Percentiles rank a stretch among this genome's conserved stretches.
Evolutionary conservation across 1,140 invertebrate genomes (phyloP).

Genomic region (Hyles vespertilio): DNA sequence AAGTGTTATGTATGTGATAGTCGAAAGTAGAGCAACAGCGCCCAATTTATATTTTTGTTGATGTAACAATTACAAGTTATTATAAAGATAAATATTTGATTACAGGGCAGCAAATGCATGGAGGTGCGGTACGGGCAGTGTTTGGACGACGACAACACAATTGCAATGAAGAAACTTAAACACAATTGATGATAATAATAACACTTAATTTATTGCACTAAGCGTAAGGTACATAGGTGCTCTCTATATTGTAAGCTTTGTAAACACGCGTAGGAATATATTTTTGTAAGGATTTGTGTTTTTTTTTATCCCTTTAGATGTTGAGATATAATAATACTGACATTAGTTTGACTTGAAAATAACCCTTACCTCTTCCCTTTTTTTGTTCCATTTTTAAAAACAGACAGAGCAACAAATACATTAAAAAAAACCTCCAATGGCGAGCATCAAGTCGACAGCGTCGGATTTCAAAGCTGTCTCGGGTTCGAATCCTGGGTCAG

Average conservation of each 20-base stretch:
- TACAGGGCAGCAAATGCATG: slow-evolving; percentile 73
- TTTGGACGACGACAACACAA: slow-evolving; percentile 60
- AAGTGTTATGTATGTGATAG: too few relatives aligned
- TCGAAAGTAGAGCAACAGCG: too few relatives aligned
- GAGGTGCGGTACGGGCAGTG: slow-evolving; percentile 71
- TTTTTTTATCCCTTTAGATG: neutral
- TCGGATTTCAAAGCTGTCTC: too few relatives aligned
- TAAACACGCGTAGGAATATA: neutral
- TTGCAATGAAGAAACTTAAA: slow-evolving; percentile 47
- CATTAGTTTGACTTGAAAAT: too few relatives aligned
- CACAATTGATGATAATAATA: slow-evolving; percentile 17
- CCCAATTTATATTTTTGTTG: too few relatives aligned
- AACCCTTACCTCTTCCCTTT: too few relatives aligned
- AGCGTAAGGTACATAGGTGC: slow-evolving; percentile 2
- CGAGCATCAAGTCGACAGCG: too few relatives aligned
- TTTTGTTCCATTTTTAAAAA: too few relatives aligned
- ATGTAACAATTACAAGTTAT: neutral
- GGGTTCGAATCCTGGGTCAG: too few relatives aligned
- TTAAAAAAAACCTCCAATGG: too few relatives aligned
- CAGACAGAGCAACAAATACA: too few relatives aligned
- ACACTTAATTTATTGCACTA: slow-evolving; percentile 10
- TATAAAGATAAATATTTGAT: neutral
- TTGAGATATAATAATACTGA: neutral
- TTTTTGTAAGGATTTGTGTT: too few relatives aligned
- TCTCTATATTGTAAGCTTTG: slow-evolving; percentile 7